Conservation (phyloP, 2,113 vertebrate genomes). For the Gymnocephalus cernua region DNA sequence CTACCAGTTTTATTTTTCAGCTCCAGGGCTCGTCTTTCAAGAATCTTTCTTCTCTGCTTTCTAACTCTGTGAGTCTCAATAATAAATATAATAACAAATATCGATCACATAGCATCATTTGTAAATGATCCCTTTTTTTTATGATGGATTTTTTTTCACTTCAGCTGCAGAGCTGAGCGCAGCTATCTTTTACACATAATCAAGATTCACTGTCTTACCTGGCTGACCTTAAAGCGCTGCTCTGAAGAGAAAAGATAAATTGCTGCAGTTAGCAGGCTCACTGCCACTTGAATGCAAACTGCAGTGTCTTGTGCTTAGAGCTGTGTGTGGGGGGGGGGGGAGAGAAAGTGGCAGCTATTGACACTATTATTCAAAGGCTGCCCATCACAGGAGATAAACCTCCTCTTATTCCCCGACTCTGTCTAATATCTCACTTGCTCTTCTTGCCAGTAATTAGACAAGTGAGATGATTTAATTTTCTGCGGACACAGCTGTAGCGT, state of each 20-base stretch:
- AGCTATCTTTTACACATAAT: conserved; percentile 56
- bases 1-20: conserved; percentile 24
- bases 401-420: conserved; percentile 23
- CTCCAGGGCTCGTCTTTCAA: conserved; percentile 14
- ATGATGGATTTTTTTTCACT: conserved; percentile 44
- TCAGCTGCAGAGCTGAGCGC: conserved; percentile 13
- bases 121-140: conserved; percentile 26
- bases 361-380: conserved; percentile 57
- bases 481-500: conserved; percentile 40
- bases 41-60: conserved; percentile 14
- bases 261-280: conserved; percentile 61
- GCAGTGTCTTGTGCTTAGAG: conserved; percentile 23
- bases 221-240: conserved; percentile 61
- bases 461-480: conserved; percentile 73
- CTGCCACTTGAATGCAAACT: conserved; percentile 68
- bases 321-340: no score
- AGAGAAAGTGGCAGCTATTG: conserved; percentile 44
- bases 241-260: conserved; percentile 65
- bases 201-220: conserved; percentile 58
- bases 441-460: conserved; percentile 72
- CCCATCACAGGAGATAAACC: conserved; percentile 56
- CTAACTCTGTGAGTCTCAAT: not conserved
- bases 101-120: conserved; percentile 39
- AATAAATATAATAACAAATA: no score
- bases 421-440: conserved; percentile 38